Evolutionary conservation across 2,797 vertebrate genomes (phyloP), one percentile per base, ranked within the genome.

Genomic region (Amphiprion clarkii): DNA sequence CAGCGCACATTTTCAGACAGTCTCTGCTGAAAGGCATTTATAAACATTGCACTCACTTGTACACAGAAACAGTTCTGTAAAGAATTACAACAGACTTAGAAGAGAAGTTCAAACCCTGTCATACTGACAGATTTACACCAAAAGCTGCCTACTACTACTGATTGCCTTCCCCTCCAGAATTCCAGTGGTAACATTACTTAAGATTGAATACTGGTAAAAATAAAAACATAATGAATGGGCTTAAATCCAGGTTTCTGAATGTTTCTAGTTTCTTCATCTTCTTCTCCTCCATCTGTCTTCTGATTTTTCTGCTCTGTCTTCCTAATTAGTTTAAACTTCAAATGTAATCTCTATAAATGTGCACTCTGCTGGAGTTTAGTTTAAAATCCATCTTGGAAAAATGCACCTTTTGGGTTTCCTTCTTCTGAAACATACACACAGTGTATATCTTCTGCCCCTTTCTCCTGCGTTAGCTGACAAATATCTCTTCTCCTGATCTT

Each of bases 241-340:
- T 44, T 6, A 44, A 14, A 17, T 16, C 42, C 42, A 44, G 42
- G 42, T 16, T 16, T 5, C 14, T 5, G 42, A 14, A 4, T 44
- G 14, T 16, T 44, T 44, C 4, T 13, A 13, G 42, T 14, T 44
- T 6, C 42, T 44, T 44, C 14, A 44, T 44, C 16, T 44, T 5
- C 42, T 11, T 31, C 48, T 64, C 25, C 58, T 67, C 27, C 39
- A 54, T 74, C 58, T 70, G 29, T 62, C 54, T 56, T 64, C 67
- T 52, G 58, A 71, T 76, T 23, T 11, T 56, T 46, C 42, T 44
- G 1, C 16, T 5, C 42, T 55, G 33, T 16, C 21, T 36, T 60
- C 21, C 48, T 51, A 27, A 77, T 78, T 82, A 55, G 64, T 67
- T 59, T 14, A 66, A 83, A 64, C 49, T 67, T 66, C 9, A 53